These are phyloP conservation scores for Hybognathus amarus DNA, from an alignment of 2,797 vertebrate species.

Conservation along the genomic window DNA sequence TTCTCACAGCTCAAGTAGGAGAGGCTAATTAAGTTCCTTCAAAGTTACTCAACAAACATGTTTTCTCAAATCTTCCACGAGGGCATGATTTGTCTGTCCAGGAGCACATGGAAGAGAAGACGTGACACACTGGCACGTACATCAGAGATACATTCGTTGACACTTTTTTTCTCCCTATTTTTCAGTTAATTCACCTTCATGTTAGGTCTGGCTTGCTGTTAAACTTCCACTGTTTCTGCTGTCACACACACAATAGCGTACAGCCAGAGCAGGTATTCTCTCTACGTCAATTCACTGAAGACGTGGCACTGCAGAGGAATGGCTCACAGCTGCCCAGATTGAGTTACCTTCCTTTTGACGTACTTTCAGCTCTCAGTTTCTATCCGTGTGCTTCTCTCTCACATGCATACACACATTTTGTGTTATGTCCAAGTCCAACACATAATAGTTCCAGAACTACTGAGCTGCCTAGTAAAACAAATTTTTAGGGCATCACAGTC, in stretches of 20 bases:
- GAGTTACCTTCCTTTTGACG: conserved; percentile 63
- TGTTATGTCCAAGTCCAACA: not conserved
- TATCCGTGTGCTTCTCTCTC: not conserved
- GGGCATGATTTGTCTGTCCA: conserved; percentile 45
- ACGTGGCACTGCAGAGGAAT: conserved; percentile 54
- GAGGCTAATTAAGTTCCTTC: conserved; percentile 35
- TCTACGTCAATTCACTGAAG: conserved; percentile 48
- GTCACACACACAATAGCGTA: conserved; percentile 27
- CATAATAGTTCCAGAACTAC: conserved; percentile 8
- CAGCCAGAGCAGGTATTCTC: conserved; percentile 45
- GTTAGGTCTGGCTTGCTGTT: not conserved
- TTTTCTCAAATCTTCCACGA: conserved; percentile 34
- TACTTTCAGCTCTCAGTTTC: conserved; percentile 64
- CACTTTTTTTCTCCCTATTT: conserved; percentile 3
- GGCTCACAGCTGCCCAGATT: conserved; percentile 52
- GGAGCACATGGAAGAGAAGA: conserved; percentile 44
- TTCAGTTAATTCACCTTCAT: not conserved
- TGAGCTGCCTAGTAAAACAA: not conserved
- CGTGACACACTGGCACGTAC: conserved; percentile 23
- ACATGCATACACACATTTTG: conserved; percentile 14
- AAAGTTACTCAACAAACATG: conserved; percentile 56
- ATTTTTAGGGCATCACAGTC: not conserved
- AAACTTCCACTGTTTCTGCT: not conserved
- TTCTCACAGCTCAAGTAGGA: conserved; percentile 36
- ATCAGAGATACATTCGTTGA: conserved; percentile 34